phyloP scores from a whole-genome alignment of 1,140 invertebrate genomes.

The Diachasmimorpha longicaudata region DNA sequence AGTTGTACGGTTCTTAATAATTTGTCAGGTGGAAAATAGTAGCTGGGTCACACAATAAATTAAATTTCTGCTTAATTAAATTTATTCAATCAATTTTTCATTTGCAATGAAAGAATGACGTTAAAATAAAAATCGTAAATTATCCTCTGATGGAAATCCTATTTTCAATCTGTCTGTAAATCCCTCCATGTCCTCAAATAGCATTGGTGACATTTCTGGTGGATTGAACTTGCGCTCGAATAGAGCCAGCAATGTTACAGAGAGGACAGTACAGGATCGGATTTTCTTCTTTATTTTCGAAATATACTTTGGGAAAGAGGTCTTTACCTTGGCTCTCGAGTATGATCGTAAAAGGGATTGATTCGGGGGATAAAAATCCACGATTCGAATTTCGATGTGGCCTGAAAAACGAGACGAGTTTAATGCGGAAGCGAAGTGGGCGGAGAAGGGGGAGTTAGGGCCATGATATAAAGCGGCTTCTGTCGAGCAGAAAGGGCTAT shows the following conservation, averaged over 20 bases:
- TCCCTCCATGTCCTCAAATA: background rate
- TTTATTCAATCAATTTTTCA: no score
- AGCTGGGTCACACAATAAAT: no score
- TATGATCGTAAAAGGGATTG: constrained; percentile 7
- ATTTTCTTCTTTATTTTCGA: background rate
- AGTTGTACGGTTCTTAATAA: no score
- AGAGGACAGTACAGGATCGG: background rate
- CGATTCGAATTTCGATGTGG: constrained; percentile 13
- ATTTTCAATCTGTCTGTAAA: background rate
- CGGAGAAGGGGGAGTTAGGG: background rate
- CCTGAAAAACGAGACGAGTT: constrained; percentile 22
- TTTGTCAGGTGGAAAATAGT: no score
- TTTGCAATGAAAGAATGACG: no score
- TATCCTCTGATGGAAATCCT: background rate
- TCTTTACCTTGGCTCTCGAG: background rate
- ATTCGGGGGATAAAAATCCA: constrained; percentile 2
- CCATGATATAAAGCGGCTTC: constrained; percentile 24
- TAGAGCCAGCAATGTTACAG: constrained; percentile 38
- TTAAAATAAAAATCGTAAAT: background rate
- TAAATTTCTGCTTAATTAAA: no score
- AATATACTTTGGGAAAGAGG: constrained; percentile 1
- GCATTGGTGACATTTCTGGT: constrained; percentile 46
- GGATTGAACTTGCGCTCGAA: constrained; percentile 56
- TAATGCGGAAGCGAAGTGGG: constrained; percentile 2
- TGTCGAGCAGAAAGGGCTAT: constrained; percentile 16